Percentiles rank a stretch among this genome's conserved stretches.
These are phyloP conservation scores for Austrofundulus limnaeus DNA, from an alignment of 2,113 vertebrate species.

Conservation along the genomic window DNA sequence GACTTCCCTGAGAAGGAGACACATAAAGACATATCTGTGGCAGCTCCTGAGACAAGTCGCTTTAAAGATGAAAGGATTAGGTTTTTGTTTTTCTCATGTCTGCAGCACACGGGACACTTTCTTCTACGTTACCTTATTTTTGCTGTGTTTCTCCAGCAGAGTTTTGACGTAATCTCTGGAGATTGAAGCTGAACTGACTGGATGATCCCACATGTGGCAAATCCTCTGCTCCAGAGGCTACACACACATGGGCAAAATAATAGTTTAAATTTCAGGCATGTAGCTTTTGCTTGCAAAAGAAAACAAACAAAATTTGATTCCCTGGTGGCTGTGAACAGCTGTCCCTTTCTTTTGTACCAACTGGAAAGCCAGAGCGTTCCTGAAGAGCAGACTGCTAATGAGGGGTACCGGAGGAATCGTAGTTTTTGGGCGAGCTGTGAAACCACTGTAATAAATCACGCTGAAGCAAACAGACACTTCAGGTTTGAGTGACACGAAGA, in stretches of 20 bases:
- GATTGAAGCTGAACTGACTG: constrained; percentile 84
- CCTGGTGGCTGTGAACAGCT: constrained; percentile 45
- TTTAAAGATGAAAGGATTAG: not conserved
- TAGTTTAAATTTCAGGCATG: constrained; percentile 41
- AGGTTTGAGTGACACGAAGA: constrained; percentile 10
- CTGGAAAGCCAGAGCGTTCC: constrained; percentile 13
- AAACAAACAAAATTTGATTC: constrained; percentile 14
- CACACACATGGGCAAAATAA: constrained; percentile 21
- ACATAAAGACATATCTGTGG: constrained; percentile 36
- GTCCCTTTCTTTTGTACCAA: constrained; percentile 39
- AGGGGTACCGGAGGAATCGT: constrained; percentile 20
- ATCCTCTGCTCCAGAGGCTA: constrained; percentile 84
- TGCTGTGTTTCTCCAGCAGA: constrained; percentile 80
- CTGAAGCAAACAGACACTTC: constrained; percentile 4
- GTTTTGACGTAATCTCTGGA: constrained; percentile 84
- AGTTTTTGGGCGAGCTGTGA: not conserved
- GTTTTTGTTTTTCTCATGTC: not conserved
- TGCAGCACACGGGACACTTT: not conserved
- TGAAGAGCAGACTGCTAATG: constrained; percentile 42
- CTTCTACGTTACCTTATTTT: constrained; percentile 75
- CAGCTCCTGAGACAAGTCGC: constrained; percentile 25
- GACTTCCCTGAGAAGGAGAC: constrained; percentile 72
- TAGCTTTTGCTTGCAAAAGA: constrained; percentile 21
- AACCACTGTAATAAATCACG: constrained; percentile 15
- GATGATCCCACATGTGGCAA: constrained; percentile 88